Percentiles rank a stretch among this genome's conserved stretches.
phyloP scores from a whole-genome alignment of 2,797 vertebrate genomes.

The Oreonectes daqikongensis region DNA sequence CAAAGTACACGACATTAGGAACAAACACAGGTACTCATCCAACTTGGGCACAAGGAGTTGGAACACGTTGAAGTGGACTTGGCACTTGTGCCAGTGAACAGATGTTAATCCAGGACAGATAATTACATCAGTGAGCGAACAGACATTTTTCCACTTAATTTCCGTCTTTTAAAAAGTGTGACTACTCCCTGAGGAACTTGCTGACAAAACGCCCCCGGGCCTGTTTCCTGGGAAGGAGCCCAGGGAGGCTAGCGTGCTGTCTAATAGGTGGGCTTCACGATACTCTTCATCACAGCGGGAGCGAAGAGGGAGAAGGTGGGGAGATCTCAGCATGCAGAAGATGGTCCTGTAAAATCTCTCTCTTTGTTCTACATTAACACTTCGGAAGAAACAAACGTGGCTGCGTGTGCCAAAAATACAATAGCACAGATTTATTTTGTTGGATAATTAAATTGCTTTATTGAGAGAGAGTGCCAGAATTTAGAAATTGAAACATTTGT shows the following conservation, averaged over 20 bases:
- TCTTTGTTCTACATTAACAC: slow-evolving; percentile 57
- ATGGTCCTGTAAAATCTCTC: slow-evolving; percentile 51
- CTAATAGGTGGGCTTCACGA: slow-evolving; percentile 65
- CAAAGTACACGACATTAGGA: slow-evolving; percentile 77
- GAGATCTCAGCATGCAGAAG: slow-evolving; percentile 28
- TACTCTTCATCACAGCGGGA: slow-evolving; percentile 66
- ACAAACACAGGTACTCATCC: slow-evolving; percentile 75
- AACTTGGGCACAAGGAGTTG: slow-evolving; percentile 69
- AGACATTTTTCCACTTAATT: slow-evolving; percentile 85
- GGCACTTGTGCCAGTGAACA: slow-evolving; percentile 75
- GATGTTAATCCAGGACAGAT: slow-evolving; percentile 86
- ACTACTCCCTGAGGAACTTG: slow-evolving; percentile 71
- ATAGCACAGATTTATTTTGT: slow-evolving; percentile 40
- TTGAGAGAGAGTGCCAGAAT: slow-evolving; percentile 14
- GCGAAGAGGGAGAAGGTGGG: slow-evolving; percentile 32
- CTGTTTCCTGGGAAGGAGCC: slow-evolving; percentile 66
- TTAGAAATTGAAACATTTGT: slow-evolving; percentile 22
- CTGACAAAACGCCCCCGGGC: slow-evolving; percentile 67
- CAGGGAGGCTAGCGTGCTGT: slow-evolving; percentile 62
- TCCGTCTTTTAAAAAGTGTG: slow-evolving; percentile 79
- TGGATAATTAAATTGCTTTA: slow-evolving; percentile 37
- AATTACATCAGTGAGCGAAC: slow-evolving; percentile 83
- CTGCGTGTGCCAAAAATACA: slow-evolving; percentile 19
- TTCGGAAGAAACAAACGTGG: slow-evolving; percentile 31
- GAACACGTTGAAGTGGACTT: slow-evolving; percentile 78